Evolutionary conservation across 2,888 invertebrate species (phyloP).

Genomic region (Orthosia cruda): DNA sequence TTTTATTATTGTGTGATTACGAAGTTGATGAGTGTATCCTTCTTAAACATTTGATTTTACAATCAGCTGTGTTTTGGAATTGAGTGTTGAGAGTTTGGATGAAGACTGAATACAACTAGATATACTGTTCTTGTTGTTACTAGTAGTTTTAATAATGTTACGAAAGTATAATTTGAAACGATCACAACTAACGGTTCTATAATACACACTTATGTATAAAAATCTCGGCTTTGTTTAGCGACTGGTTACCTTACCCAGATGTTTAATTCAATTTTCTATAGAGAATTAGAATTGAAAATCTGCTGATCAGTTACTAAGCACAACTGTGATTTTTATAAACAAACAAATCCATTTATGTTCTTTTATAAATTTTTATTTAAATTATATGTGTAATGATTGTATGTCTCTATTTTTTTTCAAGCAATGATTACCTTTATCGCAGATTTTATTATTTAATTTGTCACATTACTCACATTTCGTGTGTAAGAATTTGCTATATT

Average conservation of each 20-base stretch:
- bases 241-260: no score
- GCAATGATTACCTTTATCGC: constrained; percentile 17
- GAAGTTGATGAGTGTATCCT: constrained; percentile 55
- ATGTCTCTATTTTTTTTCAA: constrained; percentile 32
- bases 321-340: no score
- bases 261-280: no score
- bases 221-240: no score
- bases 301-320: no score
- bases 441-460: constrained; percentile 36
- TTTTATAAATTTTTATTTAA: constrained; percentile 62
- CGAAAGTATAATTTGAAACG: constrained; percentile 52
- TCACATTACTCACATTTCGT: constrained; percentile 11
- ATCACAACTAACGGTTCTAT: constrained; percentile 56
- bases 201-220: neutral
- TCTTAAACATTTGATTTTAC: constrained; percentile 55
- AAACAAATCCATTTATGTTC: constrained; percentile 39
- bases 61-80: constrained; percentile 64
- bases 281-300: no score
- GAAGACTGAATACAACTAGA: constrained; percentile 88
- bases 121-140: constrained; percentile 67
- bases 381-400: constrained; percentile 56
- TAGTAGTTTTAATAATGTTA: constrained; percentile 68
- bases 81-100: constrained; percentile 81
- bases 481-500: constrained; percentile 26
- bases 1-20: constrained; percentile 66